These are phyloP conservation scores for Anser brachyrhynchus DNA, from an alignment of 2,113 vertebrate species.

Conservation along the genomic window DNA sequence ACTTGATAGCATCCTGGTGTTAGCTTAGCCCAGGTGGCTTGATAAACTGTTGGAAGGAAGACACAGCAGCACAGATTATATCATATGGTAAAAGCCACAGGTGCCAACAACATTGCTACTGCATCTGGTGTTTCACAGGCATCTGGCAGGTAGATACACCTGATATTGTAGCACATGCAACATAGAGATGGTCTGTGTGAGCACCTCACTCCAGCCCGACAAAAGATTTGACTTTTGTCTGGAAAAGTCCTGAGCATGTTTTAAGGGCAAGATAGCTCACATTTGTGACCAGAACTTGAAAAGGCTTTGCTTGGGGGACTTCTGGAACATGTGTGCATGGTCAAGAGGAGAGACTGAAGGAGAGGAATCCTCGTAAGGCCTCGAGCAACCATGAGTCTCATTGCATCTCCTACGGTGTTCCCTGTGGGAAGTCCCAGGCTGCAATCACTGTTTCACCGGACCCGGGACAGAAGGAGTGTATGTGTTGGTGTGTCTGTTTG, in stretches of 20 bases:
- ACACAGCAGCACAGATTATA: not conserved
- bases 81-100: not conserved
- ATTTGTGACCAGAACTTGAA: not conserved
- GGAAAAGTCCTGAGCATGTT: not conserved
- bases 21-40: not conserved
- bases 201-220: not conserved
- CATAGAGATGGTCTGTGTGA: not conserved
- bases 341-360: not conserved
- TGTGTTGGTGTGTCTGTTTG: not conserved
- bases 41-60: not conserved
- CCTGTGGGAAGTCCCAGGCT: not conserved
- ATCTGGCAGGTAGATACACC: not conserved
- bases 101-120: not conserved
- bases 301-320: not conserved
- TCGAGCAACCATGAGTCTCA: not conserved
- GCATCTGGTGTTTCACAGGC: not conserved
- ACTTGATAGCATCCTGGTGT: accelerated
- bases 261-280: not conserved
- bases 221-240: not conserved
- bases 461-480: not conserved
- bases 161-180: not conserved
- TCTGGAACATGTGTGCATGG: not conserved
- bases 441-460: not conserved
- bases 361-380: not conserved
- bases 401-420: not conserved